Conservation (phyloP, 2,113 vertebrate genomes). For the Gasterosteus nipponicus region DNA sequence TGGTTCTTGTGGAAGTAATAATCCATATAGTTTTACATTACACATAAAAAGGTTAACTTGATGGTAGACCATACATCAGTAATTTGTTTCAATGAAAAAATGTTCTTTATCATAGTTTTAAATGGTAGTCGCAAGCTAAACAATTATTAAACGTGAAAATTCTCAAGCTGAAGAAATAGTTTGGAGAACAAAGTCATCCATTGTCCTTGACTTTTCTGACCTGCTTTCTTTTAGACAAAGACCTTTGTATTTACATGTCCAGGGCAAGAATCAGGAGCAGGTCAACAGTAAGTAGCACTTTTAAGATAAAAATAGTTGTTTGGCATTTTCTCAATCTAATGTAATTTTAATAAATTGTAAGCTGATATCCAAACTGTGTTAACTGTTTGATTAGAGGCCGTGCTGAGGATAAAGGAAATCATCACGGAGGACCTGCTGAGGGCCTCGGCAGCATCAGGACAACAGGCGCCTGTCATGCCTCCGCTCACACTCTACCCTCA, state of each 20-base stretch:
- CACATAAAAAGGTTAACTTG: neutral
- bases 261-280: constrained; percentile 91
- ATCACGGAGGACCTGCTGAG: constrained; percentile 92
- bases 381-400: constrained; percentile 83
- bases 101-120: neutral
- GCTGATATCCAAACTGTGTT: constrained; percentile 5
- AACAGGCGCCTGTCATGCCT: constrained; percentile 84
- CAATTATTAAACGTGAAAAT: neutral
- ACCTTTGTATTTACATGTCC: constrained; percentile 93
- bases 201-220: constrained; percentile 35
- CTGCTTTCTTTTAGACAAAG: constrained; percentile 82
- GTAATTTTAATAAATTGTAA: neutral
- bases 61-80: neutral
- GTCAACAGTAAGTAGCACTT: constrained; percentile 90
- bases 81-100: neutral
- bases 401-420: constrained; percentile 93
- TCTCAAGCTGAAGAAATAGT: neutral
- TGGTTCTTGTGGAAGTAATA: neutral
- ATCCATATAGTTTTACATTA: neutral
- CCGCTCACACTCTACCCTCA: constrained; percentile 93
- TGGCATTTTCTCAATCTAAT: neutral
- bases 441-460: constrained; percentile 74
- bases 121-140: neutral
- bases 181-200: neutral
- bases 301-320: neutral